These are phyloP conservation scores for Eupleurogrammus muticus DNA, from an alignment of 2,797 vertebrate genomes.

Conservation along the genomic window DNA sequence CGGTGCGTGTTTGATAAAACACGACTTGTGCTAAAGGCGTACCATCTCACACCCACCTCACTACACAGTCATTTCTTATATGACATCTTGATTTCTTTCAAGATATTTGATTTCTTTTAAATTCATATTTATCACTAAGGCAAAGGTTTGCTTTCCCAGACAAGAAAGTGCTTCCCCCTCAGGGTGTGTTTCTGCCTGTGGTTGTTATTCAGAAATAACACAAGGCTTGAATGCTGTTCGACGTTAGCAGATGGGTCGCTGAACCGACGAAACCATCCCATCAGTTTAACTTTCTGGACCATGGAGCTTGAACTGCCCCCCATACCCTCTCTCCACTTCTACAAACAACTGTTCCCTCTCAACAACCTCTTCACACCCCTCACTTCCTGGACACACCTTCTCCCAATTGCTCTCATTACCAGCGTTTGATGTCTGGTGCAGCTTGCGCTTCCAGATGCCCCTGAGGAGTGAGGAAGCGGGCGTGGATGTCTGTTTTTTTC, in stretches of 20 bases:
- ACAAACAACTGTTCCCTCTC: conserved; percentile 74
- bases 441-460: conserved; percentile 82
- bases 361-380: conserved; percentile 79
- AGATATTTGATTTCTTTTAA: not conserved
- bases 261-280: conserved; percentile 46
- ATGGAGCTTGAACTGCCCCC: conserved; percentile 44
- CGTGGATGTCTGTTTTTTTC: conserved; percentile 73
- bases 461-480: conserved; percentile 78
- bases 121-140: conserved; percentile 43
- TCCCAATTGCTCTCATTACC: conserved; percentile 86
- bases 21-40: not conserved
- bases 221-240: conserved; percentile 48
- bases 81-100: conserved; percentile 36
- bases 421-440: conserved; percentile 81
- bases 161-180: conserved; percentile 11
- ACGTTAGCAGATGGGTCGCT: conserved; percentile 63
- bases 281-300: conserved; percentile 51
- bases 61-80: conserved; percentile 4
- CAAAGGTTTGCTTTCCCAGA: conserved; percentile 26
- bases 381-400: conserved; percentile 85
- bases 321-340: conserved; percentile 50
- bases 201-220: conserved; percentile 61
- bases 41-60: not conserved
- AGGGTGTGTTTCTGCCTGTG: conserved; percentile 29
- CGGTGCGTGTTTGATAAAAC: conserved; percentile 16